phyloP scores from a whole-genome alignment of 2,113 vertebrate genomes.

The Chinchilla lanigera region DNA sequence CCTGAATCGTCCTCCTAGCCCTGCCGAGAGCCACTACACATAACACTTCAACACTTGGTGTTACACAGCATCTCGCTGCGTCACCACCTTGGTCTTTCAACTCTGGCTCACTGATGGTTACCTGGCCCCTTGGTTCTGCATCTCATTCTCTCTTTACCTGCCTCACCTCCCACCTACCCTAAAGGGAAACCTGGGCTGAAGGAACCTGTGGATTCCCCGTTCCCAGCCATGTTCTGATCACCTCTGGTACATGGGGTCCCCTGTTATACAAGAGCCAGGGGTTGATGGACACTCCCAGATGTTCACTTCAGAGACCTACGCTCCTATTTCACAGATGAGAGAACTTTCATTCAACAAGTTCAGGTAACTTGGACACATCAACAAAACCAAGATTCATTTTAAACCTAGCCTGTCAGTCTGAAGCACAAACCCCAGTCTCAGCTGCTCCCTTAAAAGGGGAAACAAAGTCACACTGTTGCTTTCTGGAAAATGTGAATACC shows the following conservation, averaged over 20 bases:
- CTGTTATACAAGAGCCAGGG: neutral
- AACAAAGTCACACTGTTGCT: neutral
- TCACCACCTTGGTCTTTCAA: accelerated
- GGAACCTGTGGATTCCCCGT: neutral
- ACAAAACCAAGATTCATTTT: neutral
- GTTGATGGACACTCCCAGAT: too few relatives aligned
- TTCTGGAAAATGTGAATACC: neutral
- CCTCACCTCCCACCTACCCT: neutral
- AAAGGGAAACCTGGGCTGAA: neutral
- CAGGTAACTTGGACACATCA: neutral
- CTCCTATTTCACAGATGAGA: neutral
- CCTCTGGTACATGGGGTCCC: neutral
- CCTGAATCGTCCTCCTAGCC: too few relatives aligned
- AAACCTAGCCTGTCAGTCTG: neutral
- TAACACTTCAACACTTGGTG: too few relatives aligned
- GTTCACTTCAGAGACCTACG: neutral
- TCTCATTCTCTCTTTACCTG: neutral
- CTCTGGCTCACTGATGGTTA: neutral
- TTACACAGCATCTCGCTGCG: neutral
- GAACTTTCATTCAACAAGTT: neutral
- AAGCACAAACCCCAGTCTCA: neutral
- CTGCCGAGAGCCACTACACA: accelerated
- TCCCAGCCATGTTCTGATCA: neutral
- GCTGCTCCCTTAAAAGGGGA: neutral
- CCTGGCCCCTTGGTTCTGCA: accelerated